These are phyloP conservation scores for Aquatica leii DNA, from an alignment of 2,888 invertebrate genomes.

Conservation along the genomic window DNA sequence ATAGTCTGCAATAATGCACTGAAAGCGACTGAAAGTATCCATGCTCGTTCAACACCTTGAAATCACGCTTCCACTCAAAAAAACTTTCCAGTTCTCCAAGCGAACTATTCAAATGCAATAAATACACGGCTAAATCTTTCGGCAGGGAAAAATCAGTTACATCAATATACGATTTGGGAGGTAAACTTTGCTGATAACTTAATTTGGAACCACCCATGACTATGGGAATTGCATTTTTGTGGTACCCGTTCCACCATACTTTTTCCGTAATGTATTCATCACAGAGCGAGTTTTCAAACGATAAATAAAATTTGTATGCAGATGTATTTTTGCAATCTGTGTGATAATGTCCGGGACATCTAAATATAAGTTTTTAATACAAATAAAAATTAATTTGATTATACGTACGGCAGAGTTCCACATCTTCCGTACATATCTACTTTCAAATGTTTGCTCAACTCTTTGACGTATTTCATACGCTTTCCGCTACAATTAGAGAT, in stretches of 20 bases:
- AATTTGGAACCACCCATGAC: constrained; percentile 67
- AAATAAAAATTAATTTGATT: background rate
- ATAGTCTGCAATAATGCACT: constrained; percentile 70
- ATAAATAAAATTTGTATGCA: constrained; percentile 73
- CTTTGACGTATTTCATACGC: constrained; percentile 65
- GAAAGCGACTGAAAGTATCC: constrained; percentile 71
- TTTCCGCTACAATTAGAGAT: constrained; percentile 67
- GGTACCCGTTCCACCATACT: constrained; percentile 70
- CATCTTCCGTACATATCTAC: constrained; percentile 69
- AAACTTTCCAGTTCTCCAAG: constrained; percentile 59
- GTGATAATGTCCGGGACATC: constrained; percentile 71
- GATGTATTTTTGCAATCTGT: constrained; percentile 66
- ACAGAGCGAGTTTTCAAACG: constrained; percentile 76
- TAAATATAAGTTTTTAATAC: constrained; percentile 53
- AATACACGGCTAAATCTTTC: constrained; percentile 63
- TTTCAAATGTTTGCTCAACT: constrained; percentile 67
- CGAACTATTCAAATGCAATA: constrained; percentile 62
- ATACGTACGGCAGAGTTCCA: constrained; percentile 55
- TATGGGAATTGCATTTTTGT: constrained; percentile 70
- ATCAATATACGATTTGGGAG: constrained; percentile 71
- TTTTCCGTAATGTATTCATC: constrained; percentile 77
- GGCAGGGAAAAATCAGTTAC: constrained; percentile 65
- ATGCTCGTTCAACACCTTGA: constrained; percentile 69
- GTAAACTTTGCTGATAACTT: constrained; percentile 64
- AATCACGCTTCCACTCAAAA: constrained; percentile 69